Evolutionary conservation across 2,888 invertebrate species (phyloP).

Genomic region (Salpingus planirostris): DNA sequence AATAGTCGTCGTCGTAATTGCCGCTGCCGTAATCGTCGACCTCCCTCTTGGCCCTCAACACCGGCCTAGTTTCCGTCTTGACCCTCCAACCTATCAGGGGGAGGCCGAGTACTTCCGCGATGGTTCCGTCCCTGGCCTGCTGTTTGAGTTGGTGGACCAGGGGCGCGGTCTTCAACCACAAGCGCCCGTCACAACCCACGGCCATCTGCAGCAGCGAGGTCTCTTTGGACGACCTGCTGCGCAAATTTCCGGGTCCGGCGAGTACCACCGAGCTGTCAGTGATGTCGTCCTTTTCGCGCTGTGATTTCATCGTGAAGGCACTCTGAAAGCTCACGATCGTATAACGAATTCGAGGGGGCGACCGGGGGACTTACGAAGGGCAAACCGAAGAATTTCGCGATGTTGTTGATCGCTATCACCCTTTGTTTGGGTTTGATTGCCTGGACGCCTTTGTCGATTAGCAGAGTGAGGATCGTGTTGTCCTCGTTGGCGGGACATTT

Average conservation of each 20-base stretch:
- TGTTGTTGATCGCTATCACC: constrained; percentile 59
- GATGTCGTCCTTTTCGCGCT: constrained; percentile 36
- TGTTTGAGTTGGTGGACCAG: constrained; percentile 60
- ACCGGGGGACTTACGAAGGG: constrained; percentile 59
- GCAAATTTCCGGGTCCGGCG: constrained; percentile 47
- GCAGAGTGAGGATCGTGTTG: constrained; percentile 50
- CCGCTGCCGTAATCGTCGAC: constrained; percentile 29
- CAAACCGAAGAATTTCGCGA: constrained; percentile 62
- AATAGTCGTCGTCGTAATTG: constrained; percentile 34
- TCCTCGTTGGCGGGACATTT: constrained; percentile 34
- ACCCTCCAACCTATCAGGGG: constrained; percentile 66
- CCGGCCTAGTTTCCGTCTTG: constrained; percentile 40
- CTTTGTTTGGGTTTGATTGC: constrained; percentile 54
- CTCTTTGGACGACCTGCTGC: constrained; percentile 40
- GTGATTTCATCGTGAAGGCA: constrained; percentile 45
- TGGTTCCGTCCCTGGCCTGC: constrained; percentile 62
- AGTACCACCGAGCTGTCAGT: constrained; percentile 44
- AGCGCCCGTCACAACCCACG: constrained; percentile 67
- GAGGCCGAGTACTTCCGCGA: constrained; percentile 57
- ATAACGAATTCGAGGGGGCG: too few species aligned
- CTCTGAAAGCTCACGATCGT: constrained; percentile 40
- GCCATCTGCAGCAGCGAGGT: constrained; percentile 46
- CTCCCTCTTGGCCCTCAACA: constrained; percentile 26
- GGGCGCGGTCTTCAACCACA: constrained; percentile 58
- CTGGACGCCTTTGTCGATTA: constrained; percentile 58